Percentiles rank a stretch among this genome's conserved stretches.
Conservation (phyloP, 2,113 vertebrate species). For the Callithrix jacchus region DNA sequence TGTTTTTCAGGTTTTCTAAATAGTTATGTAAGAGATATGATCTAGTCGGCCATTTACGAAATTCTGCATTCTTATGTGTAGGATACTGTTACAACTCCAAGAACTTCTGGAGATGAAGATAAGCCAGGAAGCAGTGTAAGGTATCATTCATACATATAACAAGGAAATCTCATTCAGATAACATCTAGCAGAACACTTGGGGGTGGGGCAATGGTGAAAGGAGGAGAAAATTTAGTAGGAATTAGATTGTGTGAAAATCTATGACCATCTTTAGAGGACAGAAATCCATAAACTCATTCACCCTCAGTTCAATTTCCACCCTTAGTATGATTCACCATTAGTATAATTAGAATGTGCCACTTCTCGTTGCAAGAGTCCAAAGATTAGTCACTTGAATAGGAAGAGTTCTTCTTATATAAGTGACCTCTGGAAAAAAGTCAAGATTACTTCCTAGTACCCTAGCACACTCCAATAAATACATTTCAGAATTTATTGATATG, state of each 20-base stretch:
- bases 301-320: background rate
- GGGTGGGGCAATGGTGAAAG: background rate
- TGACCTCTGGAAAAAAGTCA: slow-evolving; percentile 34
- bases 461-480: background rate
- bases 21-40: background rate
- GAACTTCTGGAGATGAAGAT: background rate
- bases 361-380: background rate
- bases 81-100: background rate
- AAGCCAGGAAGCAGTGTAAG: background rate
- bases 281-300: slow-evolving; percentile 31
- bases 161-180: background rate
- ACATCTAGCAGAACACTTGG: background rate
- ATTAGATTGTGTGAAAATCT: background rate
- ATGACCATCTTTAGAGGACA: background rate
- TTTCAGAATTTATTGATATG: background rate
- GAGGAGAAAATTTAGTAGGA: background rate
- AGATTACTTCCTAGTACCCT: slow-evolving; percentile 11
- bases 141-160: background rate
- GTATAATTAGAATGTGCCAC: background rate
- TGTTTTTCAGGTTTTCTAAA: background rate
- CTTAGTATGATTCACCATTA: background rate
- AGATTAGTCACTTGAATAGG: slow-evolving; percentile 44
- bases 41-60: background rate
- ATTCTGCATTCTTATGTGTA: background rate
- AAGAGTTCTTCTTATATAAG: slow-evolving; percentile 32